Conservation (phyloP, 2,888 invertebrate genomes). For the Sesia apiformis region DNA sequence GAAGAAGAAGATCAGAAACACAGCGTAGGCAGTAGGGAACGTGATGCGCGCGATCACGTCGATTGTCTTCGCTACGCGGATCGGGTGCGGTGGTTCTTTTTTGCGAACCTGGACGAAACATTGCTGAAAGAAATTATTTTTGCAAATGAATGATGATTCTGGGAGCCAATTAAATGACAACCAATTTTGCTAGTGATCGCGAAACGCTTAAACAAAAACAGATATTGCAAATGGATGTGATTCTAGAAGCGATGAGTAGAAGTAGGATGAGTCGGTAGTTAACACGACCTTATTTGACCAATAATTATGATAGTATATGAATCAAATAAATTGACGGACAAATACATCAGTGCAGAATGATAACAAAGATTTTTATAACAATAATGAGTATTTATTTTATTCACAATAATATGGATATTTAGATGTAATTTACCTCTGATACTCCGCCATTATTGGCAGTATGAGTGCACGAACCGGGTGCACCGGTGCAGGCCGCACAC, state of each 20-base stretch:
- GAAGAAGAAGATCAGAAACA: conserved; percentile 96
- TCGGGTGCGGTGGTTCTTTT: conserved; percentile 94
- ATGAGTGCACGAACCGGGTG: conserved; percentile 89
- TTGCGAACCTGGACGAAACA: conserved; percentile 91
- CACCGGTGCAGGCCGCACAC: conserved; percentile 84
- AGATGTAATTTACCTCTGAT: conserved; percentile 78
- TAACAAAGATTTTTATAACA: neutral
- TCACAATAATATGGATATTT: conserved; percentile 10
- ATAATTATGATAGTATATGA: too few species aligned
- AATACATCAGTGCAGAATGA: too few species aligned
- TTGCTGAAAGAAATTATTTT: conserved; percentile 74
- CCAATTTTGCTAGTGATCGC: conserved; percentile 7
- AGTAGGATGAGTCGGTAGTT: too few species aligned
- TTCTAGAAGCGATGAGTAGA: too few species aligned
- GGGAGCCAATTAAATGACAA: conserved; percentile 33
- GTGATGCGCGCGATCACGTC: conserved; percentile 95
- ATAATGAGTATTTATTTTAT: neutral
- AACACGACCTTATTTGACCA: too few species aligned
- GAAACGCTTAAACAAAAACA: too few species aligned
- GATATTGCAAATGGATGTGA: too few species aligned
- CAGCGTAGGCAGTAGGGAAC: conserved; percentile 93
- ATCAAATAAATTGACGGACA: too few species aligned
- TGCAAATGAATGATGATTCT: conserved; percentile 55
- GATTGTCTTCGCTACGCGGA: conserved; percentile 94
- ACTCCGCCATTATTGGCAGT: conserved; percentile 91